These are phyloP conservation scores for Lineus longissimus DNA, from an alignment of 1,140 invertebrate species.

Conservation along the genomic window DNA sequence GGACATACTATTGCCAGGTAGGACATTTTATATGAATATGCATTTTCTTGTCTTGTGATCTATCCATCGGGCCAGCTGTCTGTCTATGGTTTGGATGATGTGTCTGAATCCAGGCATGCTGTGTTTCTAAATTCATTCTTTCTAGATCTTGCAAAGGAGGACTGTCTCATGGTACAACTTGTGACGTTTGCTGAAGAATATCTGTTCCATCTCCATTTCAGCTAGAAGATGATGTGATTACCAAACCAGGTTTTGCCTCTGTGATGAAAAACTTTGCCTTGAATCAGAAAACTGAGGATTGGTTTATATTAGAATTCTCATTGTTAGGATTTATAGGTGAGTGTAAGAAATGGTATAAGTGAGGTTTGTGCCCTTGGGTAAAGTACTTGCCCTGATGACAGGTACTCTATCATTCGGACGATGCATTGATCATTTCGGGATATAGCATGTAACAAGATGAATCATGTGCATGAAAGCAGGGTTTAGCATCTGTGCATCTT, in stretches of 20 bases:
- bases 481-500: too few relatives aligned
- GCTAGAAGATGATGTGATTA: constrained; percentile 92
- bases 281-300: constrained; percentile 74
- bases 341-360: background rate
- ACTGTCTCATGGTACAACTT: background rate
- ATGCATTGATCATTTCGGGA: too few relatives aligned
- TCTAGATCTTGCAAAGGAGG: constrained; percentile 7
- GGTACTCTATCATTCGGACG: too few relatives aligned
- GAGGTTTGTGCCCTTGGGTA: background rate
- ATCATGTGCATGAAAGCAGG: too few relatives aligned
- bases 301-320: constrained; percentile 94
- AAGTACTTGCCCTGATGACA: too few relatives aligned
- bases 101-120: background rate
- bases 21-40: background rate
- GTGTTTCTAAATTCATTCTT: background rate
- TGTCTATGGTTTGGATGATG: background rate
- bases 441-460: too few relatives aligned
- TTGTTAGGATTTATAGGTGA: constrained; percentile 62
- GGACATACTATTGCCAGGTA: constrained; percentile 59
- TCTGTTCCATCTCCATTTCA: too few relatives aligned
- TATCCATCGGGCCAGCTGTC: background rate
- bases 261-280: constrained; percentile 83
- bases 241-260: constrained; percentile 76
- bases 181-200: too few relatives aligned
- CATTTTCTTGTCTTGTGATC: constrained; percentile 6